Base-by-base conservation (phyloP, 1,140 invertebrate species). In the Cotesia chilonis region DNA sequence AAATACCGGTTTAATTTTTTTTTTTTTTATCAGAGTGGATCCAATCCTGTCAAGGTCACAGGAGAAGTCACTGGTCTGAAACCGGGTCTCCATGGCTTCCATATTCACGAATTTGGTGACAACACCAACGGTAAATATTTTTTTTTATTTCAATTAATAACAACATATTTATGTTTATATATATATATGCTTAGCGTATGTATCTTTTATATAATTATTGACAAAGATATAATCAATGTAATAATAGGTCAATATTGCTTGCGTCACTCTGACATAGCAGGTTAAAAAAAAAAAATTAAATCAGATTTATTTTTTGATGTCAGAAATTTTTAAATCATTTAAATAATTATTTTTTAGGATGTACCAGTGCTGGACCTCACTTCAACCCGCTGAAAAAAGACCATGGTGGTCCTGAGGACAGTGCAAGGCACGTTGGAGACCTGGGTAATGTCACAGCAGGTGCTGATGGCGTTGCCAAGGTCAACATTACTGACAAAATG, bases 21-120 rank as follows among this genome's bases (percentile, higher is more conserved):
- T 20, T 63, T 37, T 64, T 74, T 73, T 36, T 14, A 14, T 14
- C 71, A 90, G 88, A 78, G 81, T 74, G 83, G 81, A n/a, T 83
- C 83, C 52, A 78, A 78, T 36, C 88, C 89, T 6, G 91, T 93
- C 6, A 86, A 85, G 70, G 86, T 95, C 10, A 89, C 88, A 52
- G 94, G 93, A n/a, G 89, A 93, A 84, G 86, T 95, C 4, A 88
- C 75, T 55, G 93, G 93, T 20, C 81, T 95, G 57, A 79, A 84
- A 12, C 84, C 89, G 73, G 93, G 93, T 20, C 77, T 88, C 51
- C 94, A 96, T 84, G 96, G 97, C 17, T 98, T 98, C 88, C 97
- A 99, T 86, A 91, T 99, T 63, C 97, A 99, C 82, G 92, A 98
- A 87, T 97, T 95, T 84, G 97, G 97, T 4, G 96, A 98, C 83